Conservation (phyloP, 2,113 vertebrate genomes). For the Calyptomena viridis region DNA sequence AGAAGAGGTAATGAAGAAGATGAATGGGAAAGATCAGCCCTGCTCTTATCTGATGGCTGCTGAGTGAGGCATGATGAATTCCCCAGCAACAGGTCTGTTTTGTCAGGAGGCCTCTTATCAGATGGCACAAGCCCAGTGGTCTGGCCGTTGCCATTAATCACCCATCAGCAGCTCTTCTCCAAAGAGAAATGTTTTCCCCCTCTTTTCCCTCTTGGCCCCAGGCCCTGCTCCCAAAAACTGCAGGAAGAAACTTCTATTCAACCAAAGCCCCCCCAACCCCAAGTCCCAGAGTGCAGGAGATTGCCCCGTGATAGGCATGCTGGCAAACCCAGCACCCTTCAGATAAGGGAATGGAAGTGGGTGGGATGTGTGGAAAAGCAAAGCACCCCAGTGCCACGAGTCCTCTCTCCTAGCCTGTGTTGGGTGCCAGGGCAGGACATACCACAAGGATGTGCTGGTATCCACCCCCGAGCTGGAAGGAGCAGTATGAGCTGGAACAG, state of each 20-base stretch:
- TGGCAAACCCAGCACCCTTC: neutral
- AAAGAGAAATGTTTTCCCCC: neutral
- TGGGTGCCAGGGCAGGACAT: neutral
- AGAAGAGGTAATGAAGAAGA: conserved; percentile 38
- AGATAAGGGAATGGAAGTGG: neutral
- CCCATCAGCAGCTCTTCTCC: neutral
- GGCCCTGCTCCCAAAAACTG: neutral
- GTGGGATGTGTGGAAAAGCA: neutral
- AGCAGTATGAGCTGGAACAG: accelerated
- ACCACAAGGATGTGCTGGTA: neutral
- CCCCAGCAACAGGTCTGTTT: conserved; percentile 60
- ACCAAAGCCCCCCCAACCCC: neutral
- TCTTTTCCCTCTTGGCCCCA: neutral
- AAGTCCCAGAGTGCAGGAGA: neutral
- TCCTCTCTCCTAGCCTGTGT: neutral
- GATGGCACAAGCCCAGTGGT: conserved; percentile 40
- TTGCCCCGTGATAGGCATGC: neutral
- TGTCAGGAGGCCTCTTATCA: conserved; percentile 66
- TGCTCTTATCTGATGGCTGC: conserved; percentile 44
- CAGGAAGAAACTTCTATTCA: neutral
- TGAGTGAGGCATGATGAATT: conserved; percentile 59
- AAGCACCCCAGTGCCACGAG: neutral
- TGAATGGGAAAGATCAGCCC: conserved; percentile 30
- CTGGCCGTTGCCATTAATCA: conserved; percentile 27
- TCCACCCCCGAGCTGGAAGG: neutral